Base-by-base conservation (phyloP, 1,140 invertebrate genomes). In the Drosophila navojoa region DNA sequence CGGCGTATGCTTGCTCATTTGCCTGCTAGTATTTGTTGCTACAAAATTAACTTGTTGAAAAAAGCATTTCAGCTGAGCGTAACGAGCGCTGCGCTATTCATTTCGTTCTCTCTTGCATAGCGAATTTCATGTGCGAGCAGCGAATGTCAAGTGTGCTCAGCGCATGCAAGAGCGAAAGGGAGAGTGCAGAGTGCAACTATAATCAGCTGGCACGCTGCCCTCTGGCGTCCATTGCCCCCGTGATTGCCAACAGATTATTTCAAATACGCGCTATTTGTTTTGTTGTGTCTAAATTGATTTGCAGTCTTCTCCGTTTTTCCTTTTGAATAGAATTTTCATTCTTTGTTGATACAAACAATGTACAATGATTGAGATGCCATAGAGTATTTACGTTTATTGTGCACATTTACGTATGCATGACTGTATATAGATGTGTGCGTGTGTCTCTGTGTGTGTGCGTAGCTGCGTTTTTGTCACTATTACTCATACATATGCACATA, bases 201-300 rank as follows among this genome's bases (percentile, higher is more conserved):
- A 38, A 79, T 82, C 81, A 87, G 82, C 81, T 86, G 76, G 76
- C 62, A 29, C 45, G 13, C 38, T 76, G 71, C 66, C 55, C 60
- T 32, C 66, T 60, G 27, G 59, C 63, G 79, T 82, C 50, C 82
- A 81, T 81, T 85, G 81, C 78, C 76, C 82, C 72, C 82, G 54
- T 19, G 69, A 62, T 61, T 29, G 15, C 61, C 52, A 47, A 44
- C 66, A 49, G 50, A 42, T 50, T 49, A 49, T 42, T 42, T 49
- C 11, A 60, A 49, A 73, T 22, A 54, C 50, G 53, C 71, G 66
- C 67, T 63, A 58, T 70, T 61, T 59, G 67, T 58, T 59, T 79
- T 69, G 71, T 78, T 85, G n/a, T n/a, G n/a, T 85, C 76, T 52
- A 19, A 54, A 68, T 71, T 61, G 38, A 72, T 79, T 74, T 60